phyloP scores from a whole-genome alignment of 2,888 invertebrate genomes.

The Panorpa germanica region DNA sequence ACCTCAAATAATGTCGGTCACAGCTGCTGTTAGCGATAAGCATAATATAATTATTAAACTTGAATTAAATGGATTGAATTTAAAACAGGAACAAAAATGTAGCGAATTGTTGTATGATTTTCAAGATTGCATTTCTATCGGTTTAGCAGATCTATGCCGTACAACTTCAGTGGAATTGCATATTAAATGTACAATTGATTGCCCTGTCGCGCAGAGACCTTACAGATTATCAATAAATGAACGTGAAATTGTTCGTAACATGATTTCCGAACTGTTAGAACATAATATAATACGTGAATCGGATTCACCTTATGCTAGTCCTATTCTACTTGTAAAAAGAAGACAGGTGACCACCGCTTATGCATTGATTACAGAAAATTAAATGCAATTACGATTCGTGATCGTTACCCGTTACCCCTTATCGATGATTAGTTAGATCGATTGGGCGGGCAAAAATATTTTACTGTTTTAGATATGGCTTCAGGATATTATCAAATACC shows the following conservation, averaged over 20 bases:
- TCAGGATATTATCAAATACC: slow-evolving; percentile 17
- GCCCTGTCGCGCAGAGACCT: slow-evolving; percentile 15
- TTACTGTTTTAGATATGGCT: slow-evolving; percentile 16
- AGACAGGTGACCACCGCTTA: slow-evolving; percentile 14
- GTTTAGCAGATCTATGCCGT: too few relatives aligned
- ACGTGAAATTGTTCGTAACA: slow-evolving; percentile 12
- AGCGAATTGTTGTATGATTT: too few relatives aligned
- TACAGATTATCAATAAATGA: slow-evolving; percentile 15
- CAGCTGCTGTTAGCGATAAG: too few relatives aligned
- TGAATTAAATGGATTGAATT: too few relatives aligned
- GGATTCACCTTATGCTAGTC: slow-evolving; percentile 14
- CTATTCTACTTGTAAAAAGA: slow-evolving; percentile 13
- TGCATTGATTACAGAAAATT: slow-evolving; percentile 16
- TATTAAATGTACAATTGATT: slow-evolving; percentile 13
- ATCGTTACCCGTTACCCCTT: slow-evolving; percentile 16
- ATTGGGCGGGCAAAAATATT: slow-evolving; percentile 15
- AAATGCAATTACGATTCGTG: slow-evolving; percentile 16
- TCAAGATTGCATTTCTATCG: too few relatives aligned
- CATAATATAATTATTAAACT: too few relatives aligned
- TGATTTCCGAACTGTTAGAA: slow-evolving; percentile 12
- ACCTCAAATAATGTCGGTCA: too few relatives aligned
- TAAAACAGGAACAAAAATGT: too few relatives aligned
- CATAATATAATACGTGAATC: slow-evolving; percentile 14
- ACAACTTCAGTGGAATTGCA: slow-evolving; percentile 13
- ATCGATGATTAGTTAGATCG: slow-evolving; percentile 17